Base-by-base conservation (phyloP, 2,113 vertebrate species). In the Lipophrys pholis region DNA sequence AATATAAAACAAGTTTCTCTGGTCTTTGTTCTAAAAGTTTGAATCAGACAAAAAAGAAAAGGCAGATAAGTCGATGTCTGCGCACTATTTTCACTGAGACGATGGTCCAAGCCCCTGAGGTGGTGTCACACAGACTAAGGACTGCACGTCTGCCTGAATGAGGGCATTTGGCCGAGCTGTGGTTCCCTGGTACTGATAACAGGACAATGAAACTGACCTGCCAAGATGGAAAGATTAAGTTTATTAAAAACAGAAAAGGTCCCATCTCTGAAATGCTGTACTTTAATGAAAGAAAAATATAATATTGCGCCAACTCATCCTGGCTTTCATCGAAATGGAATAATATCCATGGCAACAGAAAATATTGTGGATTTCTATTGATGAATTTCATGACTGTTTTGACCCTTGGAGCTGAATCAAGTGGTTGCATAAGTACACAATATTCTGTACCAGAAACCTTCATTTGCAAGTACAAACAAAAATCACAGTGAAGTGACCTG, bases 171-270 rank as follows among this genome's bases (percentile, higher is more conserved):
- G 35, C 40, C 5, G 15, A 3, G 40, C 51, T 46, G 61, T 41
- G 14, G 35, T 49, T 11, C n/a, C 46, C 53, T 0, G 6, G 30
- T 1, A 55, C 14, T 9, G 56, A 60, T 43, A 53, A 63, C 53
- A 12, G 73, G 15, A 52, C 6, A 36, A 0, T 43, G 12, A 67
- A n/a, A 42, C 52, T 49, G 36, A 14, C 12, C 15, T 3, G 16
- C 3, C 46, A 64, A 12, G 63, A 76, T 65, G 36, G 40, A 76
- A 57, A 84, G 73, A 82, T 65, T 56, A 60, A 38, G 6, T 59
- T 68, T 52, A 71, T 1, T 66, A 57, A 30, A 52, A 61, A 16
- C 46, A 49, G 63, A n/a, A 46, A 8, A 10, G 35, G 6, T 0
- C 17, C 42, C 7, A 42, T 42, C 46, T 15, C 35, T n/a, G 12